These are phyloP conservation scores for Donacobius atricapilla DNA, from an alignment of 2,113 vertebrate species.

Conservation along the genomic window DNA sequence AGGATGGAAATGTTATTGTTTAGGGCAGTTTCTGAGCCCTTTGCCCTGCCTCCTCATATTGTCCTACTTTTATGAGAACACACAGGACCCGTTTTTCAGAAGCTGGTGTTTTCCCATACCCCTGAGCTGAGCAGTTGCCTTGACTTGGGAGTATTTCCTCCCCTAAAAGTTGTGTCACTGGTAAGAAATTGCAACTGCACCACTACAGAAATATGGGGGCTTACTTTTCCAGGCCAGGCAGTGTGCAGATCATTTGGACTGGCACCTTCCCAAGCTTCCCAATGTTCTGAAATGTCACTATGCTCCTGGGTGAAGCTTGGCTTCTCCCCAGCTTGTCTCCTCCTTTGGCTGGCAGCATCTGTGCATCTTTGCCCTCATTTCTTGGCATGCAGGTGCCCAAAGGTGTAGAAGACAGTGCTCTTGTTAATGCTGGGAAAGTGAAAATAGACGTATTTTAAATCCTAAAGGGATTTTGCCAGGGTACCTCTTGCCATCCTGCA, in stretches of 20 bases:
- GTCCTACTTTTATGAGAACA: background rate
- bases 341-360: background rate
- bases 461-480: background rate
- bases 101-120: background rate
- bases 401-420: background rate
- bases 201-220: background rate
- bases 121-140: background rate
- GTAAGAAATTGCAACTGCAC: background rate
- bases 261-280: background rate
- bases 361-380: background rate
- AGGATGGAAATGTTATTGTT: background rate
- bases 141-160: background rate
- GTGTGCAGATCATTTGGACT: background rate
- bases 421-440: background rate
- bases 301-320: background rate
- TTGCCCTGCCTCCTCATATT: background rate
- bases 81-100: background rate
- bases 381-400: background rate
- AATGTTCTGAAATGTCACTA: conserved; percentile 13
- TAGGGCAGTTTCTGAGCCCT: background rate
- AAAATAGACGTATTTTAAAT: background rate
- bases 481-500: background rate
- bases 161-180: background rate
- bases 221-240: background rate
- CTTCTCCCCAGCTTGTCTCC: background rate